These are phyloP conservation scores for Andinoacara biseriatus DNA, from an alignment of 2,113 vertebrate genomes.

Conservation along the genomic window DNA sequence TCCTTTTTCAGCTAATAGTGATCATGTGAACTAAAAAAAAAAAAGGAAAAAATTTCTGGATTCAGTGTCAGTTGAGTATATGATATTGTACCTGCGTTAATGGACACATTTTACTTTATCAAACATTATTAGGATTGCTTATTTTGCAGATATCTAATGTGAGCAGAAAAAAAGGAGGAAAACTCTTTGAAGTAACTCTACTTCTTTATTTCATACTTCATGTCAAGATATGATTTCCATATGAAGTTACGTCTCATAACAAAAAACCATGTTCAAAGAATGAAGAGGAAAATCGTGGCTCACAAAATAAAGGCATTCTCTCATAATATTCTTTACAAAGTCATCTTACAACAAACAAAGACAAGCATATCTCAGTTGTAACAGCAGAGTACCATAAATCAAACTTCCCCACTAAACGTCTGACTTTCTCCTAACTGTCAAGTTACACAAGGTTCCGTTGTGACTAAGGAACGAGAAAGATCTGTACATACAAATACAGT, in stretches of 20 bases:
- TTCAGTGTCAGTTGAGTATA: background rate
- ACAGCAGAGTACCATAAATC: conserved; percentile 61
- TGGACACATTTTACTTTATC: background rate
- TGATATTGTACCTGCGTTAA: background rate
- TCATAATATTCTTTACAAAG: conserved; percentile 77
- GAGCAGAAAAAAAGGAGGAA: background rate
- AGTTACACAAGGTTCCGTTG: conserved; percentile 8
- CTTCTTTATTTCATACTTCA: conserved; percentile 79
- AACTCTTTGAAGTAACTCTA: conserved; percentile 44
- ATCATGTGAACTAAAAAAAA: background rate
- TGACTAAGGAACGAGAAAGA: conserved; percentile 51
- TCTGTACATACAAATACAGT: conserved; percentile 64
- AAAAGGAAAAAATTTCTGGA: background rate
- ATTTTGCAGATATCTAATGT: background rate
- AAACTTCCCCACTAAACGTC: conserved; percentile 47
- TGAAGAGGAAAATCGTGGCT: conserved; percentile 60
- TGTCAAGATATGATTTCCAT: conserved; percentile 76
- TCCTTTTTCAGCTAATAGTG: background rate
- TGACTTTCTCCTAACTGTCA: conserved; percentile 54
- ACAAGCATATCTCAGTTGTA: conserved; percentile 50
- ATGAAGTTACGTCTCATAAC: conserved; percentile 73
- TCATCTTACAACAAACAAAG: conserved; percentile 64
- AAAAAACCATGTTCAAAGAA: conserved; percentile 66
- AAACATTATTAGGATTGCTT: background rate
- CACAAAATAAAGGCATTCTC: conserved; percentile 80